Conservation (phyloP, 1,140 invertebrate genomes). For the Temnothorax curvispinosus region DNA sequence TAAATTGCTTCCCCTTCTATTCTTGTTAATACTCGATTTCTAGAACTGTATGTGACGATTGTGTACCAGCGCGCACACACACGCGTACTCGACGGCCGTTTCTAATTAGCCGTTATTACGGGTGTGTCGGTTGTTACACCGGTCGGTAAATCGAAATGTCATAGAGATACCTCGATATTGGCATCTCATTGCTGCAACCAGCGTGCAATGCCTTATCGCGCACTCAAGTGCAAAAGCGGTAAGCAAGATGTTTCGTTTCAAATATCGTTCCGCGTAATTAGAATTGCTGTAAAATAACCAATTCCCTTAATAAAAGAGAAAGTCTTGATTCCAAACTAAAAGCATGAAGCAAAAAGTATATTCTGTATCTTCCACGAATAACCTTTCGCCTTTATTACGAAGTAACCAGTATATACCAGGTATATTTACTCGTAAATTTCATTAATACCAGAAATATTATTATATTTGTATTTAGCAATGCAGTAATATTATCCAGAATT, state of each 20-base stretch:
- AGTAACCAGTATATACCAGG: neutral
- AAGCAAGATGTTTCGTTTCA: neutral
- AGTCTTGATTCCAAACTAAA: neutral
- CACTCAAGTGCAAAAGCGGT: neutral
- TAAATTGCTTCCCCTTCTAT: neutral
- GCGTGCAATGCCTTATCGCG: neutral
- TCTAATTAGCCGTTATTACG: conserved; percentile 38
- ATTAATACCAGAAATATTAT: neutral
- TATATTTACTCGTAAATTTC: neutral
- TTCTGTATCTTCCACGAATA: neutral
- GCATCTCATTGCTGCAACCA: neutral
- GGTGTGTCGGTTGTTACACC: conserved; percentile 20
- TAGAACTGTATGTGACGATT: neutral
- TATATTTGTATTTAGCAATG: neutral
- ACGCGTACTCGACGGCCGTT: neutral
- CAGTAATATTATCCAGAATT: neutral
- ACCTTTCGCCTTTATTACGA: neutral
- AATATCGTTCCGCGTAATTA: neutral
- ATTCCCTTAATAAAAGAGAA: neutral
- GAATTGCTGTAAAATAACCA: neutral
- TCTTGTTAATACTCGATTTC: neutral
- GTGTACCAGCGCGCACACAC: neutral
- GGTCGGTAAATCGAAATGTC: conserved; percentile 42
- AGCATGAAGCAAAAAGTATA: neutral
- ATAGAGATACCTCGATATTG: conserved; percentile 8